Conservation (phyloP, 2,113 vertebrate genomes). For the Caracal caracal region DNA sequence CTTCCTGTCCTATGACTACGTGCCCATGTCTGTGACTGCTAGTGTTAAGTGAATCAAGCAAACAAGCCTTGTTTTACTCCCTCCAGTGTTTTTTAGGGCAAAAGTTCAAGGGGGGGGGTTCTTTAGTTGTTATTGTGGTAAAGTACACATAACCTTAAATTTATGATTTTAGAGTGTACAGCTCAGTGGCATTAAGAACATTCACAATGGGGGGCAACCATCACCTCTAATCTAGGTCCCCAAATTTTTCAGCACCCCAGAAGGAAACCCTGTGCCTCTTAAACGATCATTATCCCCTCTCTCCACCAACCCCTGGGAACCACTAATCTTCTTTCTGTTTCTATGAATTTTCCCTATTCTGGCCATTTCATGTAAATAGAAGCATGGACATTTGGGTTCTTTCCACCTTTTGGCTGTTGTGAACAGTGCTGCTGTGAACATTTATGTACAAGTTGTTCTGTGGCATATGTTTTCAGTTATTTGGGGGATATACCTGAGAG, state of each 20-base stretch:
- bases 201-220: neutral
- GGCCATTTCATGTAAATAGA: neutral
- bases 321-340: slow-evolving; percentile 39
- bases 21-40: neutral
- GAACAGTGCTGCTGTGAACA: neutral
- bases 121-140: neutral
- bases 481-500: neutral
- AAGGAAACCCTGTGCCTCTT: neutral
- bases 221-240: slow-evolving; percentile 23
- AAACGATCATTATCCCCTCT: neutral
- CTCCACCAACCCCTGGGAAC: neutral
- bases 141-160: slow-evolving; percentile 1
- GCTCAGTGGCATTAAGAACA: neutral
- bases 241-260: neutral
- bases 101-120: neutral
- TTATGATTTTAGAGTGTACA: neutral
- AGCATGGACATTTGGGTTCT: neutral
- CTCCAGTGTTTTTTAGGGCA: neutral
- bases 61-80: neutral
- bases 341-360: slow-evolving; percentile 3
- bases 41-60: neutral
- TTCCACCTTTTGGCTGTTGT: neutral
- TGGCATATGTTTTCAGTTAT: neutral
- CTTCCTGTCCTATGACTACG: neutral
- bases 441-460: neutral